Base-by-base conservation (phyloP, 2,113 vertebrate genomes). In the Cinclus mexicanus region DNA sequence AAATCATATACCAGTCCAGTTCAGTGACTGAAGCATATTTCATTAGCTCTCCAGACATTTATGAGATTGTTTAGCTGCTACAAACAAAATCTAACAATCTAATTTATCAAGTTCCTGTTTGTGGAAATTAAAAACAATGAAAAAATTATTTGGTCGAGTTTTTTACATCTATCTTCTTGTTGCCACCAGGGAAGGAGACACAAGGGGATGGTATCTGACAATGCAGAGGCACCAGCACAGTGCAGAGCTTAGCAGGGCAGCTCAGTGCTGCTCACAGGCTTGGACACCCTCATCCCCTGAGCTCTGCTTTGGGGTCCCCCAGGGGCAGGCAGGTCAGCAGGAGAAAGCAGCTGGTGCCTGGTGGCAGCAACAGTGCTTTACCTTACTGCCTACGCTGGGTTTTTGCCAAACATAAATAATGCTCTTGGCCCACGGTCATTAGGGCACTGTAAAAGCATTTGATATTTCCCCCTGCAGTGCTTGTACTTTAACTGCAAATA, bases 401-500 rank as follows among this genome's bases (percentile, higher is more conserved):
- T 94, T 92, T 72, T 3, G 0, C 15, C 61, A 56, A 89, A 81
- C 31, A 2, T 70, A 93, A 96, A 90, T 87, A 95, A 90, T 52
- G 35, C 46, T 89, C 57, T 94, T 85, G 82, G 49, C 85, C 94
- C 70, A 10, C 14, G 26, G 81, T 84, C 91, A 89, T 97, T 88
- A 96, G 91, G 79, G 46, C 39, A 65, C 76, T 61, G 39, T 94
- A 90, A 97, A 93, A 91, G 42, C 46, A 6, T 88, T 97, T 96
- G 94, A 31, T 89, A 49, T 94, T 97, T 96, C 91, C 85, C 93
- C 74, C 63, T 59, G 33, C 76, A 93, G 74, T 90, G 70, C 57
- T 95, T 87, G 92, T 84, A 87, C 79, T 87, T 95, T 96, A 97
- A 94, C 91, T 89, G 81, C 70, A 91, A 74, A 94, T 79, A 91